Evolutionary conservation across 2,888 invertebrate genomes (phyloP), one percentile per base, ranked within the genome.

Genomic region (Drosophila anomalipes): DNA sequence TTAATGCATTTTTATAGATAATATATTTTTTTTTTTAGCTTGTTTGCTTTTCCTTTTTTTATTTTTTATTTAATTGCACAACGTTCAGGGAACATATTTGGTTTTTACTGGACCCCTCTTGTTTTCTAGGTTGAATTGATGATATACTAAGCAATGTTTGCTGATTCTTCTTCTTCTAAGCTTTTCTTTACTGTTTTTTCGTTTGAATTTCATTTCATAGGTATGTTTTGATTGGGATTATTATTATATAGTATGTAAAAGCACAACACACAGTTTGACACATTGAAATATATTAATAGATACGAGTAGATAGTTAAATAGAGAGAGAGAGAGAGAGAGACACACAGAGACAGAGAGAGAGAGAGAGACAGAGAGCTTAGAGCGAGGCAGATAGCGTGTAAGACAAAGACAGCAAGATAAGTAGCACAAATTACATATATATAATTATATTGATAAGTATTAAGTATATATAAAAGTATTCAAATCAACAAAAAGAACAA

Each of bases 181-280:
- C 53, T 71, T 69, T 70, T 78, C 53, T 41, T 75, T 41, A 71
- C 51, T 77, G 51, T 66, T 64, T 69, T 64, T 57, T 74, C 60
- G 37, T 66, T 69, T 62, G 67, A 61, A 59, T 63, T 59, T 73
- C 71, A 73, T 77, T 62, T 69, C 51, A 71, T 63, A 37, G 58
- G 47, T 68, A 51, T 77, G 68, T 60, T 74, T 83, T 80, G 70
- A 81, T 74, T 80, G 70, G 47, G 63, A 79, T 82, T 71, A 78
- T 59, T 69, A 76, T 59, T 49, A 72, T 80, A 70, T 71, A 79
- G 63, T 85, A 79, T 83, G 83, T 89, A 77, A 86, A 88, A 90
- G 91, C 90, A 90, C 89, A 89, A 90, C 89, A 90, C 89, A 90
- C 79, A 88, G 84, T 88, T 86, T 84, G 89, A 89, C 87, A 88